Evolutionary conservation across 2,797 vertebrate genomes (phyloP), one percentile per base, ranked within the genome.

Genomic region (Acanthurus tractus): DNA sequence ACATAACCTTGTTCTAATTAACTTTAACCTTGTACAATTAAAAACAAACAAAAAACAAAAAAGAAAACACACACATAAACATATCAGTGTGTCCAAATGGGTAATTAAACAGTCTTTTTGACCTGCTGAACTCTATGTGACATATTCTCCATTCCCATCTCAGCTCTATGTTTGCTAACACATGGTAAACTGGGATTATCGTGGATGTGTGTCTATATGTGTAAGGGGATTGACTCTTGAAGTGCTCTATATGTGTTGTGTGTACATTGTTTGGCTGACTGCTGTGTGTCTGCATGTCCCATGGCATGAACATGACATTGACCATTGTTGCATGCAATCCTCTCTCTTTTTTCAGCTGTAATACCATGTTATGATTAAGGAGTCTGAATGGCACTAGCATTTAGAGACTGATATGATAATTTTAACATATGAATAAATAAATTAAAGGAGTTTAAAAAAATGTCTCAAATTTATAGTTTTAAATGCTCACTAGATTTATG

Each of bases 151-250:
- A 59, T 87, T 82, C 88, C 63, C 65, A 55, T 58, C 25, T 67
- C 4, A 13, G 29, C 56, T 22, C 62, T 59, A 8, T 81, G 80
- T 88, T 90, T 86, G 58, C 81, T 46, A 75, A 90, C 82, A 80
- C 69, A 48, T 58, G 58, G 17, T 81, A 49, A 86, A 76, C 18
- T 38, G 23, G 72, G 87, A 91, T 93, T 89, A 91, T 29, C 0
- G 1, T 56, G 36, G 25, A 45, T 74, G 67, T 77, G 53, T 78
- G 57, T 63, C 42, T 53, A 74, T 62, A 53, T 58, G 62, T 68
- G 45, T 79, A 50, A 85, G 25, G 56, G 57, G 76, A 80, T 70
- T 89, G 83, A 62, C 40, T 69, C 63, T 56, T 64, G 74, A 78
- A 77, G 66, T 12, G n/a, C 17, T 61, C 42, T 34, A 18, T 62